Evolutionary conservation across 2,113 vertebrate species (phyloP).

Genomic region (Brachypodius melanocephalos): DNA sequence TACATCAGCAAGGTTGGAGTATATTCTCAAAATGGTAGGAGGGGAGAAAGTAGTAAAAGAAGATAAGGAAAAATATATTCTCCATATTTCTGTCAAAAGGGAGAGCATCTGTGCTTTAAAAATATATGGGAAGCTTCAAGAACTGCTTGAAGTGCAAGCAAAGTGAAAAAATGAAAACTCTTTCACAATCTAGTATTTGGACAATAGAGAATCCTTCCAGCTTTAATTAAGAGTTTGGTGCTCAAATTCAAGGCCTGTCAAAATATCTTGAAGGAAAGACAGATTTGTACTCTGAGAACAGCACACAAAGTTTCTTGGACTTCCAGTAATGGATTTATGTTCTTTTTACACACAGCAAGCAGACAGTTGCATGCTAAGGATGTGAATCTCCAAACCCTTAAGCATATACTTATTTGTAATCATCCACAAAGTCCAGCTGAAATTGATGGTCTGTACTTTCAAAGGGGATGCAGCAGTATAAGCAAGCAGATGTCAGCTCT

Average conservation of each 20-base stretch:
- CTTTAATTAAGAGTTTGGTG: constrained; percentile 57
- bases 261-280: constrained; percentile 31
- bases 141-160: background rate
- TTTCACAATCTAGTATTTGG: background rate
- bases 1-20: background rate
- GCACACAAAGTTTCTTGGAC: background rate
- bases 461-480: background rate
- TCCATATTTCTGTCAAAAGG: constrained; percentile 43
- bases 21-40: background rate
- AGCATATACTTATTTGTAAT: background rate
- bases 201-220: background rate
- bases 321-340: constrained; percentile 27
- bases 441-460: background rate
- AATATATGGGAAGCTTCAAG: constrained; percentile 8
- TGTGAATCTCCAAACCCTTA: background rate
- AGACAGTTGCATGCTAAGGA: background rate
- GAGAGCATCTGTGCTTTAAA: background rate
- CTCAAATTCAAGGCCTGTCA: constrained; percentile 8
- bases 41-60: background rate
- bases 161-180: background rate
- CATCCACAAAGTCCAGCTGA: background rate
- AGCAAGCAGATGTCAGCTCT: background rate
- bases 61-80: constrained; percentile 7
- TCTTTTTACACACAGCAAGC: background rate
- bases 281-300: constrained; percentile 17